phyloP scores from a whole-genome alignment of 2,797 vertebrate genomes.

The Centropyge bicolor region DNA sequence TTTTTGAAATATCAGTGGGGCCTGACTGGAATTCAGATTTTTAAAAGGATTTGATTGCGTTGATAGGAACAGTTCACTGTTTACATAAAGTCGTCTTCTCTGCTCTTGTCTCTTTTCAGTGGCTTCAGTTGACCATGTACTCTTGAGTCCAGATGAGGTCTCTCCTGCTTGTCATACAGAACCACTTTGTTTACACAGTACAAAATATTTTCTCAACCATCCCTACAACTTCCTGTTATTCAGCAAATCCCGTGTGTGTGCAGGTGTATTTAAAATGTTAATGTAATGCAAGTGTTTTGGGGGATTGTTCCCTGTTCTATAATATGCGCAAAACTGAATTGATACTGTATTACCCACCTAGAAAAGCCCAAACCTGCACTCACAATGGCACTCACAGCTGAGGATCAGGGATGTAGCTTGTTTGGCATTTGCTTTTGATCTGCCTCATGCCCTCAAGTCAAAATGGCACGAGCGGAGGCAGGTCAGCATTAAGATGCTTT shows the following conservation, averaged over 20 bases:
- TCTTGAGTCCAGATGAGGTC: slow-evolving; percentile 82
- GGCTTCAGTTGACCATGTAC: slow-evolving; percentile 97
- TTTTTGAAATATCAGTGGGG: not conserved
- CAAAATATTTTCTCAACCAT: slow-evolving; percentile 33
- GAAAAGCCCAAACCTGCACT: slow-evolving; percentile 33
- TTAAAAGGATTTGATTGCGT: slow-evolving; percentile 3
- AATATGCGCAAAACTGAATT: slow-evolving; percentile 6
- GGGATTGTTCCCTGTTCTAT: slow-evolving; percentile 1
- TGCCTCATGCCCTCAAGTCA: not conserved
- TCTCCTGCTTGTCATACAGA: slow-evolving; percentile 40
- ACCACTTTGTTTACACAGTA: slow-evolving; percentile 49
- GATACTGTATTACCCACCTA: not conserved
- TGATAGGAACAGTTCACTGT: not conserved
- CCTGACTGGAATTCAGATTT: not conserved
- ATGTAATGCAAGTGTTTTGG: not conserved
- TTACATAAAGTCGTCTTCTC: not conserved
- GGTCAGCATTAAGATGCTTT: not conserved
- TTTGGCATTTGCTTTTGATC: slow-evolving; percentile 22
- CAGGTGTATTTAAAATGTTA: slow-evolving; percentile 45
- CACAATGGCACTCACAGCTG: not conserved
- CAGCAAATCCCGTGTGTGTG: slow-evolving; percentile 24
- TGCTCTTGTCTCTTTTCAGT: slow-evolving; percentile 82
- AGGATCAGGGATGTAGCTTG: not conserved
- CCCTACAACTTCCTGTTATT: slow-evolving; percentile 18
- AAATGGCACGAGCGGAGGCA: not conserved